phyloP scores from a whole-genome alignment of 2,888 invertebrate species.

The Plusia festucae region DNA sequence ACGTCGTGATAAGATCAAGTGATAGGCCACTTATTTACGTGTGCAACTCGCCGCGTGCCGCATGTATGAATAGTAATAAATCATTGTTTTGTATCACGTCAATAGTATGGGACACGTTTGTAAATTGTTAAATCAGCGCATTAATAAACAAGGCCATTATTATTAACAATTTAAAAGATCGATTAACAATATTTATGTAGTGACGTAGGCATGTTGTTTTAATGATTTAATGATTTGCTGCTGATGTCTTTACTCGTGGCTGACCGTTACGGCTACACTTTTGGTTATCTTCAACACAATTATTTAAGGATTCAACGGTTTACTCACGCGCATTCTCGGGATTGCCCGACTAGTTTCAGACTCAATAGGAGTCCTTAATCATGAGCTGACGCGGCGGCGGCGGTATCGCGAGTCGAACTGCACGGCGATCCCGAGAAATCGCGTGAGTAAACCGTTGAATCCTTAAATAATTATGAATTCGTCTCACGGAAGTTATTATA shows the following conservation, averaged over 20 bases:
- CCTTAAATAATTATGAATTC: too few species aligned
- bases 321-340: too few species aligned
- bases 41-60: not conserved
- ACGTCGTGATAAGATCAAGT: too few species aligned
- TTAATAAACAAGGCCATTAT: conserved; percentile 16
- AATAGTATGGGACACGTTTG: conserved; percentile 15
- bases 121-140: conserved; percentile 30
- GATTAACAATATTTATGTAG: conserved; percentile 7
- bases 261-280: not conserved
- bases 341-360: too few species aligned
- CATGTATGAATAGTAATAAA: conserved; percentile 20
- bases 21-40: too few species aligned
- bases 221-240: conserved; percentile 12
- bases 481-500: too few species aligned
- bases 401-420: too few species aligned
- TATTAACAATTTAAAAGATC: conserved; percentile 12
- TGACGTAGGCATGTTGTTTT: conserved; percentile 12
- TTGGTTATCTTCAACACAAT: conserved; percentile 37
- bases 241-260: not conserved
- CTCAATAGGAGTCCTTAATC: too few species aligned
- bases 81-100: conserved; percentile 21
- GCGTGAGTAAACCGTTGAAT: too few species aligned
- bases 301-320: too few species aligned
- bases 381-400: too few species aligned
- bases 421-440: too few species aligned